These are phyloP conservation scores for Pasiphila rectangulata DNA, from an alignment of 2,888 invertebrate species.

Conservation along the genomic window DNA sequence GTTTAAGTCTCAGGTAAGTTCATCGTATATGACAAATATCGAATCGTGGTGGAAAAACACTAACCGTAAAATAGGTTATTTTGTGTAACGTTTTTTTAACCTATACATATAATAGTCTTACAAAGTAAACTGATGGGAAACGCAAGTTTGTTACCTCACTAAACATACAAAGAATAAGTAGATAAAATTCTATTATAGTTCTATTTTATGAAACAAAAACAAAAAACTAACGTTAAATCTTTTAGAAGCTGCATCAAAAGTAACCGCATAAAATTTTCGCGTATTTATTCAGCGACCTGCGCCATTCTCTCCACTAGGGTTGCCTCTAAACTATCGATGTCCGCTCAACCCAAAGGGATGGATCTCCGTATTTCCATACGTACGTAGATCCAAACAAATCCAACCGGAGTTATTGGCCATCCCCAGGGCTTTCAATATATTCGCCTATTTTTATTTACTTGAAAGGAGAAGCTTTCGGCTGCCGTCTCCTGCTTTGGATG, in stretches of 20 bases:
- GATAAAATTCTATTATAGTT: too few relatives aligned
- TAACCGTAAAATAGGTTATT: too few relatives aligned
- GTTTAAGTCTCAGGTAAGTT: too few relatives aligned
- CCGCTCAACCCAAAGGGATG: slow-evolving; percentile 38
- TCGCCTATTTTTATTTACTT: slow-evolving; percentile 72
- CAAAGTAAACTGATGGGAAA: too few relatives aligned
- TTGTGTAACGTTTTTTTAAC: too few relatives aligned
- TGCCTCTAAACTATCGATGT: slow-evolving; percentile 49
- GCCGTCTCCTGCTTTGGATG: slow-evolving; percentile 47
- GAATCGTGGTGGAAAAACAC: too few relatives aligned
- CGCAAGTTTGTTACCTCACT: too few relatives aligned
- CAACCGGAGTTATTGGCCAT: slow-evolving; percentile 69
- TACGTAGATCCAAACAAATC: slow-evolving; percentile 67
- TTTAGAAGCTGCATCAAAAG: slow-evolving; percentile 14
- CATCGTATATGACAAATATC: too few relatives aligned
- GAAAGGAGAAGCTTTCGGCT: slow-evolving; percentile 56
- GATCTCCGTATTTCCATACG: slow-evolving; percentile 63
- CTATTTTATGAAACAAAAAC: too few relatives aligned
- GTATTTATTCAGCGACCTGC: slow-evolving; percentile 17
- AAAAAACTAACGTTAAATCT: too few relatives aligned
- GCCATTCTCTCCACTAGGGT: slow-evolving; percentile 34
- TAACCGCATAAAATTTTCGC: slow-evolving; percentile 10
- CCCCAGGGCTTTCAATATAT: slow-evolving; percentile 71
- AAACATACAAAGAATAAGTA: too few relatives aligned
- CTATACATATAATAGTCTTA: too few relatives aligned